Percentiles rank a stretch among this genome's conserved stretches.
phyloP scores from a whole-genome alignment of 1,140 invertebrate genomes.

The Anadara kagoshimensis region DNA sequence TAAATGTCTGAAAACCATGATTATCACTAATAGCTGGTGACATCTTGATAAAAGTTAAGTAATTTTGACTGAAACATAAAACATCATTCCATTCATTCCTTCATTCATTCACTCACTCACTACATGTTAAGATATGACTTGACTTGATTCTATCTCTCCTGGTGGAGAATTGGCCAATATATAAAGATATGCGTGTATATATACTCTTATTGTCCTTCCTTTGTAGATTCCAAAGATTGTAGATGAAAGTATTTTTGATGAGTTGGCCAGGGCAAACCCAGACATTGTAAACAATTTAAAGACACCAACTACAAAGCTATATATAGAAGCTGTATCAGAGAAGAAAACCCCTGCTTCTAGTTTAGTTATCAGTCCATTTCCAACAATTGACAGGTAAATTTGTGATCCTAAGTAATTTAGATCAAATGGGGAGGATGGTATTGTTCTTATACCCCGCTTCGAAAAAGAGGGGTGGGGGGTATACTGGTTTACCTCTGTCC shows the following conservation, averaged over 20 bases:
- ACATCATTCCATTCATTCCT: neutral
- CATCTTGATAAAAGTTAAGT: neutral
- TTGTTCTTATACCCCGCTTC: no score
- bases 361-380: slow-evolving; percentile 1
- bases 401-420: no score
- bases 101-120: neutral
- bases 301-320: slow-evolving; percentile 21
- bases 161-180: neutral
- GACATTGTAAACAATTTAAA: slow-evolving; percentile 22
- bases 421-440: no score
- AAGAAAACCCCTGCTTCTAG: slow-evolving; percentile 27
- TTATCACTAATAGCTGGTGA: no score
- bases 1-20: no score
- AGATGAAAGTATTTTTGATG: slow-evolving; percentile 19
- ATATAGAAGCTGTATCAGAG: slow-evolving; percentile 15
- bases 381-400: slow-evolving; percentile 19
- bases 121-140: neutral
- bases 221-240: slow-evolving; percentile 25
- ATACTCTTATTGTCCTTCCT: neutral
- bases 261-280: slow-evolving; percentile 16
- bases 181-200: neutral
- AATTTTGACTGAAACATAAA: neutral
- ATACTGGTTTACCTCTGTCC: no score
- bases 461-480: no score
- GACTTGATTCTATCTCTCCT: neutral